These are phyloP conservation scores for Perccottus glenii DNA, from an alignment of 2,113 vertebrate species.

Conservation along the genomic window DNA sequence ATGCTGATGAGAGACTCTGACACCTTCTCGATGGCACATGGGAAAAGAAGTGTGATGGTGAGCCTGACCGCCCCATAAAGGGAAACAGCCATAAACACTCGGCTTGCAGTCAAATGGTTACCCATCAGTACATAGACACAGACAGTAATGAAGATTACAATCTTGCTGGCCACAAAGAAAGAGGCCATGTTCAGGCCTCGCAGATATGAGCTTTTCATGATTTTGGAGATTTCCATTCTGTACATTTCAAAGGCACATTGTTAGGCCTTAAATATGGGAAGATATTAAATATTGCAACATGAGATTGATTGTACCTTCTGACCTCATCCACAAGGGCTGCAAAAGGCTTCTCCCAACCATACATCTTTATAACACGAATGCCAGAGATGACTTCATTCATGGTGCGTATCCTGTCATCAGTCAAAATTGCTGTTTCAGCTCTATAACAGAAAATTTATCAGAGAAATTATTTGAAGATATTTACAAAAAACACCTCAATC, in stretches of 20 bases:
- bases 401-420: slow-evolving; percentile 89
- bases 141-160: slow-evolving; percentile 92
- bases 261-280: neutral
- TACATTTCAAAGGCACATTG: neutral
- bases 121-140: slow-evolving; percentile 87
- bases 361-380: slow-evolving; percentile 99
- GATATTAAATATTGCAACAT: neutral
- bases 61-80: slow-evolving; percentile 88
- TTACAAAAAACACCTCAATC: neutral
- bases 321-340: slow-evolving; percentile 83
- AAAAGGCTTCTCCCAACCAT: slow-evolving; percentile 94
- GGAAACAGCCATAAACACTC: slow-evolving; percentile 87
- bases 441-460: slow-evolving; percentile 65
- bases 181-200: slow-evolving; percentile 93
- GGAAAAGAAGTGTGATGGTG: slow-evolving; percentile 95
- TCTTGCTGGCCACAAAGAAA: slow-evolving; percentile 92
- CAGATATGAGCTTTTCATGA: slow-evolving; percentile 93
- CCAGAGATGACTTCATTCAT: slow-evolving; percentile 97
- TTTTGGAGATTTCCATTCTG: slow-evolving; percentile 91
- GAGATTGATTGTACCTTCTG: slow-evolving; percentile 81
- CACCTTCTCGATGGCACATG: slow-evolving; percentile 86
- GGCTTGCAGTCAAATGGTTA: slow-evolving; percentile 85
- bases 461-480: neutral
- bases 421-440: slow-evolving; percentile 86
- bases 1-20: slow-evolving; percentile 91